Base-by-base conservation (phyloP, 2,888 invertebrate species). In the Liposcelis brunnea region DNA sequence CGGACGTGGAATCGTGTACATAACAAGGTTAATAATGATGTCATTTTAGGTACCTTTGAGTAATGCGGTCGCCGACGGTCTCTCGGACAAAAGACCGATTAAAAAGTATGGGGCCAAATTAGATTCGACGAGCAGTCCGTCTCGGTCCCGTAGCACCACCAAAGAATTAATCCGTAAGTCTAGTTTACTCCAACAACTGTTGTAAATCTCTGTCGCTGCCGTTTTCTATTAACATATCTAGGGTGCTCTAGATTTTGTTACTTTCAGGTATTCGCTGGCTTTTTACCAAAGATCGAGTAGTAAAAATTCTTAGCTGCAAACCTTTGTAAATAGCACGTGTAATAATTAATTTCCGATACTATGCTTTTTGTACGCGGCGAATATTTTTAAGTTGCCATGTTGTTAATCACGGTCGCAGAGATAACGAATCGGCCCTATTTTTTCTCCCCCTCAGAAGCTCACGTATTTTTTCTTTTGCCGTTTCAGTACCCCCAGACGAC, bases 61-160 rank as follows among this genome's bases (percentile, higher is more conserved):
- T n/a, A 40, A 14, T 7, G 40, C 40, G 10, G 40, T 40, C 12
- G 40, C 40, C 19, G 40, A 40, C 21, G 40, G 40, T n/a, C 40
- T 40, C 31, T 59, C 63, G 14, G 67, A 70, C 26, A 71, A 68
- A 55, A 64, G 68, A 54, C 61, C 62, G 19, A 59, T 66, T 14
- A 76, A 74, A 58, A 77, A 76, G 56, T 82, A 82, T 59, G 80
- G 78, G 49, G 68, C 69, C 51, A 76, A 69, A 62, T 68, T 79
- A 50, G 85, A 80, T 55, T 65, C 73, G 8, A 80, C 82, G 0
- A 84, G 84, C 54, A 77, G 85, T 47, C 84, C 86, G 1, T 84
- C 85, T 2, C 70, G 90, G 61, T 90, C 90, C 26, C 75, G 90
- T 55, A 89, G 83, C 60, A 75, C 87, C 31, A 91, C 90, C 2